These are phyloP conservation scores for Trichopoda pennipes DNA, from an alignment of 2,888 invertebrate genomes.

Conservation along the genomic window DNA sequence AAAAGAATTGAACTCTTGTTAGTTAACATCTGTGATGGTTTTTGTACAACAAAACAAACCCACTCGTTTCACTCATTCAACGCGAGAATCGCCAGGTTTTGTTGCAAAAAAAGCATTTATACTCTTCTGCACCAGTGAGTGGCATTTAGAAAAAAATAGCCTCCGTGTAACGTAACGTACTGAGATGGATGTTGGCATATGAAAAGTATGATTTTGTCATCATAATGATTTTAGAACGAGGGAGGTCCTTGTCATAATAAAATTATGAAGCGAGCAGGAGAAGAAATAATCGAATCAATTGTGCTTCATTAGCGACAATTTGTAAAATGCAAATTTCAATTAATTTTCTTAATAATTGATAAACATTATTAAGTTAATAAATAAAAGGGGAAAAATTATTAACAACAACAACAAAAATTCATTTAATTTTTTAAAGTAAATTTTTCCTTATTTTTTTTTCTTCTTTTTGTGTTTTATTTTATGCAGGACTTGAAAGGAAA, in stretches of 20 bases:
- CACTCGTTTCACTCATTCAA: too few relatives aligned
- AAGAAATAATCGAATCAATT: constrained; percentile 64
- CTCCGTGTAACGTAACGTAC: too few relatives aligned
- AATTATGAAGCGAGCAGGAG: constrained; percentile 6
- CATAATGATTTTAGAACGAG: constrained; percentile 22
- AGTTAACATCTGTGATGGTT: constrained; percentile 50
- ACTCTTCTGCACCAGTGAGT: too few relatives aligned
- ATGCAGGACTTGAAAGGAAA: constrained; percentile 16
- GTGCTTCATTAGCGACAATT: constrained; percentile 63
- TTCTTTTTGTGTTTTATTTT: background rate
- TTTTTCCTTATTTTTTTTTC: background rate
- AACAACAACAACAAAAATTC: background rate
- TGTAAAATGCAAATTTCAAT: constrained; percentile 56
- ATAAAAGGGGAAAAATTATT: constrained; percentile 16
- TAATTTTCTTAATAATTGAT: constrained; percentile 64
- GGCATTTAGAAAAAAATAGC: constrained; percentile 9
- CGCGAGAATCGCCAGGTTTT: constrained; percentile 4
- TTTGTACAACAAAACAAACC: constrained; percentile 32
- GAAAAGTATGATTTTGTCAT: constrained; percentile 24
- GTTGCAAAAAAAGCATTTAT: constrained; percentile 26
- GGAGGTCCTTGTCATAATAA: constrained; percentile 19
- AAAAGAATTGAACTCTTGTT: constrained; percentile 38
- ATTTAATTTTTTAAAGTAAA: background rate
- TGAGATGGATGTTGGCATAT: too few relatives aligned
- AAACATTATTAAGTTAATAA: constrained; percentile 63